A percentile compares a stretch with the other conserved stretches of the same genome.
Evolutionary conservation across 1,140 invertebrate genomes (phyloP).

Genomic region (Zaprionus gabonicus): DNA sequence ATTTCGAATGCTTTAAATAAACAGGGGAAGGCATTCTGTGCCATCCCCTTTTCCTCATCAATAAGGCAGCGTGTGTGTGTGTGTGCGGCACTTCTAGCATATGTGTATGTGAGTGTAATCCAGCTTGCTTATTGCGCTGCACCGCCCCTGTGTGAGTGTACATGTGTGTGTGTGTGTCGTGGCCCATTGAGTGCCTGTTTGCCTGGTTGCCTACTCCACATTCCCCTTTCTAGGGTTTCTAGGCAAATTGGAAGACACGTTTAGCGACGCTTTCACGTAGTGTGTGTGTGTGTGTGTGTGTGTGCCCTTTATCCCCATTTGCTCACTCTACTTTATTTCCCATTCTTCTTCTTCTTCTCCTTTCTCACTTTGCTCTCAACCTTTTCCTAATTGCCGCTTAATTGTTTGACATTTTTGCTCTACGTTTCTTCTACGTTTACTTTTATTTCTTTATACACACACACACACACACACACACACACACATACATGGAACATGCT

Average conservation of each 20-base stretch:
- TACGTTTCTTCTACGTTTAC: conserved; percentile 7
- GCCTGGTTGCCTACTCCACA: conserved; percentile 29
- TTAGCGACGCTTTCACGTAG: conserved; percentile 70
- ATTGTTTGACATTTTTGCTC: conserved; percentile 15
- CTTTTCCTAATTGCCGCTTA: conserved; percentile 21
- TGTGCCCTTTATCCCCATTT: background rate
- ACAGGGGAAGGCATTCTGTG: background rate
- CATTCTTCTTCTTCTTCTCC: background rate
- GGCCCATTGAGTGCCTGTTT: conserved; percentile 47
- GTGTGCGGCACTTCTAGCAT: conserved; percentile 26
- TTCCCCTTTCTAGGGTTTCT: conserved; percentile 11
- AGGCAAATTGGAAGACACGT: conserved; percentile 68
- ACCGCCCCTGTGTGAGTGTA: background rate
- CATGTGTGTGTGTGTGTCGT: conserved; percentile 24
- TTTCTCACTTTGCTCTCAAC: conserved; percentile 22
- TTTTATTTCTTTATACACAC: conserved; percentile 26
- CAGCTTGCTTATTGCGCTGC: conserved; percentile 34
- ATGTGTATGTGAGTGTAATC: conserved; percentile 46
- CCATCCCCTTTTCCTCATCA: conserved; percentile 49
- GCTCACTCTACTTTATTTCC: background rate
- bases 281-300: background rate
- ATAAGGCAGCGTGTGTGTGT: conserved; percentile 47
- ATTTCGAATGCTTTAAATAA: conserved; percentile 11
- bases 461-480: background rate
- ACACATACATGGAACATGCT: background rate